These are phyloP conservation scores for Anaspis maculata DNA, from an alignment of 2,888 invertebrate genomes.

Conservation along the genomic window DNA sequence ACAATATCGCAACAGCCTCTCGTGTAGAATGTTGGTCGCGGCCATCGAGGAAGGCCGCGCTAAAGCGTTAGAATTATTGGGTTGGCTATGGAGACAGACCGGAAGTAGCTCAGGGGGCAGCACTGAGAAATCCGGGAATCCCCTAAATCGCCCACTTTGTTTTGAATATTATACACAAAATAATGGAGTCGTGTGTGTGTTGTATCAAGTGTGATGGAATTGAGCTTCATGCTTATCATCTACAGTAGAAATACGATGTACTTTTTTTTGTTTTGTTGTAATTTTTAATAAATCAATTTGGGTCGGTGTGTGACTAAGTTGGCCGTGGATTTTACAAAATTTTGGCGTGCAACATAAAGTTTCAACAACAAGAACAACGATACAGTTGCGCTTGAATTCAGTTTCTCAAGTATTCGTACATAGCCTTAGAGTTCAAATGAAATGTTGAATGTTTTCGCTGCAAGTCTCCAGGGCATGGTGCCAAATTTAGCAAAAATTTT, in stretches of 20 bases:
- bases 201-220: too few relatives aligned
- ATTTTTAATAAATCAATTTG: slow-evolving; percentile 35
- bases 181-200: not conserved
- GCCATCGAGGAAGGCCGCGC: slow-evolving; percentile 29
- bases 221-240: slow-evolving; percentile 30
- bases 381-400: too few relatives aligned
- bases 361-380: too few relatives aligned
- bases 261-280: slow-evolving; percentile 40
- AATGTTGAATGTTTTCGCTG: too few relatives aligned
- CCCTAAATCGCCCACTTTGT: slow-evolving; percentile 2
- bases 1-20: slow-evolving; percentile 44
- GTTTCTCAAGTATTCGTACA: too few relatives aligned
- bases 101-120: slow-evolving; percentile 18
- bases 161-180: slow-evolving; percentile 1
- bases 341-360: too few relatives aligned
- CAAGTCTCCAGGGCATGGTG: too few relatives aligned
- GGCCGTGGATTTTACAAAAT: too few relatives aligned
- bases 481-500: too few relatives aligned
- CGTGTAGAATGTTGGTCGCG: slow-evolving; percentile 39
- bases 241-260: slow-evolving; percentile 34
- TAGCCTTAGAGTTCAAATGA: too few relatives aligned
- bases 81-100: slow-evolving; percentile 8
- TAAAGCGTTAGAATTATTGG: slow-evolving; percentile 45
- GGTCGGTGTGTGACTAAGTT: too few relatives aligned
- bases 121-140: slow-evolving; percentile 17